Percentiles rank a stretch among this genome's conserved stretches.
Evolutionary conservation across 2,888 invertebrate species (phyloP).

Genomic region (Aromia moschata): DNA sequence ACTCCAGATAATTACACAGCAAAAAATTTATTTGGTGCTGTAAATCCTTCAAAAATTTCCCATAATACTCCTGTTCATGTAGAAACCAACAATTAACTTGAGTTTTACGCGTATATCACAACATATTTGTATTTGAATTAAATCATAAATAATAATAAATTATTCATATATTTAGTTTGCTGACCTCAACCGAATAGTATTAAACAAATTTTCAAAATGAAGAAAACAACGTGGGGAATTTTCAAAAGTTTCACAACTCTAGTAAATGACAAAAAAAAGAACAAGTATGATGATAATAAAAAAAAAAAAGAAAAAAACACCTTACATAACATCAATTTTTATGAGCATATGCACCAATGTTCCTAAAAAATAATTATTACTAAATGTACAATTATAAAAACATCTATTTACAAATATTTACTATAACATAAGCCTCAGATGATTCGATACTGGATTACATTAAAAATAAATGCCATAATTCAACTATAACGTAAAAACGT

Average conservation of each 20-base stretch:
- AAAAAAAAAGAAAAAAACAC: constrained; percentile 28
- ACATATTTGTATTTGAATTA: not conserved
- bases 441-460: constrained; percentile 36
- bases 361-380: constrained; percentile 47
- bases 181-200: not conserved
- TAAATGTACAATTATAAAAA: constrained; percentile 48
- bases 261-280: too few species aligned
- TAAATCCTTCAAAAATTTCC: too few species aligned
- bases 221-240: too few species aligned
- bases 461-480: constrained; percentile 35
- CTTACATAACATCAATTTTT: constrained; percentile 32
- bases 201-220: not conserved
- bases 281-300: not conserved
- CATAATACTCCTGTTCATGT: too few species aligned
- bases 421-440: constrained; percentile 36
- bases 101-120: too few species aligned
- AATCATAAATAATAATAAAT: constrained; percentile 2
- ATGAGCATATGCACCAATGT: constrained; percentile 50
- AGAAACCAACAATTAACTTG: too few species aligned
- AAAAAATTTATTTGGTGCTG: too few species aligned
- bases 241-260: too few species aligned
- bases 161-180: constrained; percentile 8
- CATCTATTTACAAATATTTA: constrained; percentile 48
- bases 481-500: constrained; percentile 31
- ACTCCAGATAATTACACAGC: not conserved